Evolutionary conservation across 2,888 invertebrate species (phyloP), one percentile per base, ranked within the genome.

Genomic region (Pogonocherus hispidulus): DNA sequence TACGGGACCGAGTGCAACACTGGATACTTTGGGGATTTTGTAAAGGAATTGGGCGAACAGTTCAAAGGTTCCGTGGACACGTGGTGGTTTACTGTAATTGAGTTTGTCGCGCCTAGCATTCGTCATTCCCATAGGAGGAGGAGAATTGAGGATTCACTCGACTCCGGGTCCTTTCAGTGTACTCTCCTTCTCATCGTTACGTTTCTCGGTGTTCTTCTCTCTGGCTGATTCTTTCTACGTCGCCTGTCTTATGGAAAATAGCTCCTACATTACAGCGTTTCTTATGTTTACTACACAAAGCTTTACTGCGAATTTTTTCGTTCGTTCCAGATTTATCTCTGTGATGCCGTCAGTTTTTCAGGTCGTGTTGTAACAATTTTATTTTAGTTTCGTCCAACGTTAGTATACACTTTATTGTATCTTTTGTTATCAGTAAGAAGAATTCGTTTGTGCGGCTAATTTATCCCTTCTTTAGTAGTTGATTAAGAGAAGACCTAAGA

Each of bases 41-140:
- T 62, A 69, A 67, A 75, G 73, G 69, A 69, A 73, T 73, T 69
- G 74, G 75, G 67, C 71, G 64, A 70, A 47, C 75, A 77, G 80
- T 80, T 81, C 81, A 81, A 81, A 81, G 82, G 82, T 81, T 79
- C 71, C 76, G 79, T 76, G 79, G 82, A 80, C 82, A 80, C 79
- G 79, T 80, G 79, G 80, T 81, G 81, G 82, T 81, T 81, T 81
- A 80, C 78, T 77, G 81, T 81, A 82, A 81, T 81, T 79, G 81
- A 82, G 81, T 82, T 81, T 80, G 81, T 80, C 80, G 79, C 79
- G 74, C 67, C 71, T 67, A 70, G 78, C 78, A 79, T 81, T 79
- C 75, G 81, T 78, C 79, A 74, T 74, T 78, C 80, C 81, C 80
- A 59, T 67, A 76, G 79, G 80, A 79, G 70, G 68, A 63, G 63